Conservation (phyloP, 2,113 vertebrate genomes). For the Fulica atra region DNA sequence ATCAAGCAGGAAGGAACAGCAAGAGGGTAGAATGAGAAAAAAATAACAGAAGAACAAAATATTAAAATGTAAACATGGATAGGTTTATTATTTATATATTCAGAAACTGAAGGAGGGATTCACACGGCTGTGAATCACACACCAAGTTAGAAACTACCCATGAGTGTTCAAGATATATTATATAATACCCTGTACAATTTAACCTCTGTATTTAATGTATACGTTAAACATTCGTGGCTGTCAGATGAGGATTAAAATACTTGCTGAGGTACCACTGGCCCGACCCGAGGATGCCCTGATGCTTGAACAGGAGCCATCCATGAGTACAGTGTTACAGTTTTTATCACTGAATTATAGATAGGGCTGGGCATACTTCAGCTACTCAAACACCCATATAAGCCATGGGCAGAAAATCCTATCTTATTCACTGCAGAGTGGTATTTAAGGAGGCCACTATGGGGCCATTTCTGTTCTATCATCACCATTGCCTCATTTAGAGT, state of each 20-base stretch:
- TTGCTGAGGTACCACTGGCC: neutral
- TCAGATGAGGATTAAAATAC: neutral
- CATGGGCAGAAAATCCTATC: neutral
- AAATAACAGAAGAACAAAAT: neutral
- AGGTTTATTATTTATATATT: neutral
- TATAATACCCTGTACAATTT: neutral
- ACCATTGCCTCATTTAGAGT: neutral
- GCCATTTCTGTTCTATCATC: neutral
- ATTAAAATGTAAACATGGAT: neutral
- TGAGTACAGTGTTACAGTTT: neutral
- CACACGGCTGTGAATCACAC: neutral
- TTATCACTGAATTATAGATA: neutral
- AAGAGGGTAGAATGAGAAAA: neutral
- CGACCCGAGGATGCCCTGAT: neutral
- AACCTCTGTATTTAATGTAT: neutral
- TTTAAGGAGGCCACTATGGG: neutral
- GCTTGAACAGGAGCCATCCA: neutral
- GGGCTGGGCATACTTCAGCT: neutral
- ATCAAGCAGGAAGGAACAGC: neutral
- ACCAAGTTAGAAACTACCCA: neutral
- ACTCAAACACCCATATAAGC: neutral
- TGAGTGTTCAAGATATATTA: neutral
- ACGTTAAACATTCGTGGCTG: neutral
- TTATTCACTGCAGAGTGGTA: neutral
- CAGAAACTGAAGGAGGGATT: neutral